Evolutionary conservation across 30 jellyfish, hydroid and myxozoan genomes (phyloP).

Genomic region (Catostylus mosaicus): DNA sequence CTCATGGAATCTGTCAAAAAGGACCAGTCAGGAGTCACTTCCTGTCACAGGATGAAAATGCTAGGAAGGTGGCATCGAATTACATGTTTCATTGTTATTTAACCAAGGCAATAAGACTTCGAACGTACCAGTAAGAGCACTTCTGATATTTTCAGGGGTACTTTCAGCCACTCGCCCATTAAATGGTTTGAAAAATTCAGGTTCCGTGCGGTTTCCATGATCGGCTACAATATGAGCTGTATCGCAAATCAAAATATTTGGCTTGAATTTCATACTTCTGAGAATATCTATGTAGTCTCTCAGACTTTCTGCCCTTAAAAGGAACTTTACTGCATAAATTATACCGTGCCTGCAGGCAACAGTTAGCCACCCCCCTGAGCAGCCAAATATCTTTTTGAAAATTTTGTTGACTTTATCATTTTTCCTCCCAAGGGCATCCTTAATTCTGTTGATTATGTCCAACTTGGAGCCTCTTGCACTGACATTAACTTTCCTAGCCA

Average conservation of each 20-base stretch:
- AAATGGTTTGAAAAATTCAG: conserved; percentile 24
- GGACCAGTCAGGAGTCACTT: not conserved
- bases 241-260: conserved; percentile 43
- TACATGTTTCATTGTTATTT: not conserved
- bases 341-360: conserved; percentile 47
- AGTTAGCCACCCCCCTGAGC: conserved; percentile 71
- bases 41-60: conserved; percentile 51
- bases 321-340: conserved; percentile 20
- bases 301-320: conserved; percentile 51
- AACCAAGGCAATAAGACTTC: conserved; percentile 44
- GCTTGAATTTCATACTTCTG: conserved; percentile 29
- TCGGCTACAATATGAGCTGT: conserved; percentile 57
- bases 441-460: conserved; percentile 43
- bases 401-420: conserved; percentile 24
- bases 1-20: conserved; percentile 48
- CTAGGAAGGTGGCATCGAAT: not conserved
- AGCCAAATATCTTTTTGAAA: conserved; percentile 43
- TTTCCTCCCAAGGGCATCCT: conserved; percentile 6
- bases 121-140: conserved; percentile 8
- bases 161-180: conserved; percentile 52
- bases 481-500: conserved; percentile 34
- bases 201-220: conserved; percentile 24
- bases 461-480: conserved; percentile 38
- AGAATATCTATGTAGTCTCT: conserved; percentile 49
- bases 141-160: conserved; percentile 10